Conservation (phyloP, 2,888 invertebrate species). For the Busseola fusca region DNA sequence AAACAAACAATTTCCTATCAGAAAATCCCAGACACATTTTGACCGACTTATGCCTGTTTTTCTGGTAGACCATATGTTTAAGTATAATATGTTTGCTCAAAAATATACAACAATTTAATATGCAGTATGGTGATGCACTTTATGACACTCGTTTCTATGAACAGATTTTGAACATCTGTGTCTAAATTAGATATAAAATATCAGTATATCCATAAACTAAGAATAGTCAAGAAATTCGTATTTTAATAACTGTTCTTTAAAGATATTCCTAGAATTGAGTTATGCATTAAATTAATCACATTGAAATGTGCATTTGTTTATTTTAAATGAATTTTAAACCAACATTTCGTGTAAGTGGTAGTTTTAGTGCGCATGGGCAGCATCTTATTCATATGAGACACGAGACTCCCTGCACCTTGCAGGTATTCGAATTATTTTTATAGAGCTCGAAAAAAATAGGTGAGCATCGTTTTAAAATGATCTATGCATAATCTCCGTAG, state of each 20-base stretch:
- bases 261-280: neutral
- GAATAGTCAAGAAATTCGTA: neutral
- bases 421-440: neutral
- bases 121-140: neutral
- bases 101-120: neutral
- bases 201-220: neutral
- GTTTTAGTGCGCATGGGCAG: neutral
- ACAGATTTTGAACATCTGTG: neutral
- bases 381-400: neutral
- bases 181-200: neutral
- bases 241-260: neutral
- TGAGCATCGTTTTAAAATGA: neutral
- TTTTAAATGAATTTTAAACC: neutral
- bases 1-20: slow-evolving; percentile 15
- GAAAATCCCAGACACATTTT: slow-evolving; percentile 38
- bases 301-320: neutral
- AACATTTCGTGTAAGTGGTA: neutral
- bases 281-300: neutral
- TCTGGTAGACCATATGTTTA: neutral
- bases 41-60: neutral
- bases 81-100: neutral
- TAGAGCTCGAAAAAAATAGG: neutral
- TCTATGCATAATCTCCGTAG: neutral
- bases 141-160: neutral
- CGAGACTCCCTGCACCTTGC: neutral